phyloP scores from a whole-genome alignment of 2,113 vertebrate genomes.

The Phaethornis superciliosus region DNA sequence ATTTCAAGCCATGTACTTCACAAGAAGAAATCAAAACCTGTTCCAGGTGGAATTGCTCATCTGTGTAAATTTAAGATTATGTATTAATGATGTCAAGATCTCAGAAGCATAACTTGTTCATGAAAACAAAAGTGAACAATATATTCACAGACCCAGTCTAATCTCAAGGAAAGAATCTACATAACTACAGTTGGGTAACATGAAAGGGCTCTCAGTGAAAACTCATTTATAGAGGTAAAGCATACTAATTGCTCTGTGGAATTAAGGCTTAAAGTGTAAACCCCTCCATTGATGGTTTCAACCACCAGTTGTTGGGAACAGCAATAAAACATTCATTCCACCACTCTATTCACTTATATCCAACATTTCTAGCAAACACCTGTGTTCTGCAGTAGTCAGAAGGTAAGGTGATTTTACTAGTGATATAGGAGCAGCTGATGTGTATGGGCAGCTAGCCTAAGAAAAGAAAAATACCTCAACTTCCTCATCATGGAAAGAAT shows the following conservation, averaged over 20 bases:
- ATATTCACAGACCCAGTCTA: neutral
- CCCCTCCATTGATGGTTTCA: neutral
- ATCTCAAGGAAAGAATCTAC: neutral
- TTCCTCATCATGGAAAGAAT: neutral
- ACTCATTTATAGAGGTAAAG: neutral
- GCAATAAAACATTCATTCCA: conserved; percentile 6
- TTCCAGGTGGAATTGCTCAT: neutral
- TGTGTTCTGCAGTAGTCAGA: neutral
- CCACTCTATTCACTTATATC: neutral
- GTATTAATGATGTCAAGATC: neutral
- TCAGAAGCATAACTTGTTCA: neutral
- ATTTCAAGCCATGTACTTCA: neutral
- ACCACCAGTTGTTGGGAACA: neutral
- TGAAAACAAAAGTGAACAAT: neutral
- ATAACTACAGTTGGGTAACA: neutral
- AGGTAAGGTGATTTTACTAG: neutral
- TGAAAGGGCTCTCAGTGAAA: neutral
- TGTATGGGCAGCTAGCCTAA: neutral
- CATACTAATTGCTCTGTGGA: neutral
- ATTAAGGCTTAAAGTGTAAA: neutral
- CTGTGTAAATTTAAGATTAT: neutral
- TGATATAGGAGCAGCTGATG: neutral
- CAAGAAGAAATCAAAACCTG: neutral
- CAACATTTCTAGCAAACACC: neutral
- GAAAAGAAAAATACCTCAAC: neutral